phyloP scores from a whole-genome alignment of 2,888 invertebrate species.

The Epinotia brunnichana region DNA sequence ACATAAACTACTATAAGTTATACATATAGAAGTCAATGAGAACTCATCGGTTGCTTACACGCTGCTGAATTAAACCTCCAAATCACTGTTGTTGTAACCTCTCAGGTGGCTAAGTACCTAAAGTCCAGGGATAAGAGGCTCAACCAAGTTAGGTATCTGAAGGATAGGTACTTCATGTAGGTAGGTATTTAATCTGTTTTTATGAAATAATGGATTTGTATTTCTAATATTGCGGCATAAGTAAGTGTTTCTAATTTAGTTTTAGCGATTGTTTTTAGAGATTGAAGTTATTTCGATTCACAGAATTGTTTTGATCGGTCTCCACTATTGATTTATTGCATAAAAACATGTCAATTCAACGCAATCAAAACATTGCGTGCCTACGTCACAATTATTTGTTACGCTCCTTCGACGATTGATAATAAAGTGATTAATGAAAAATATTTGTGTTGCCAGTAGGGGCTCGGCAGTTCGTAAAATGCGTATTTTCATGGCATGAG shows the following conservation, averaged over 20 bases:
- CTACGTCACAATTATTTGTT: conserved; percentile 36
- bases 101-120: no score
- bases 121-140: no score
- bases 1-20: no score
- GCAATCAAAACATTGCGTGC: conserved; percentile 27
- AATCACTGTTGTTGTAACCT: no score
- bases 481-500: conserved; percentile 12
- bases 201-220: no score
- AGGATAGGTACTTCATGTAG: no score
- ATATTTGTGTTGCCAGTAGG: conserved; percentile 25
- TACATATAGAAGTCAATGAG: no score
- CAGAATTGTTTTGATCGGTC: conserved; percentile 26
- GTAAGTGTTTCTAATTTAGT: neutral
- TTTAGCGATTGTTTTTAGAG: no score
- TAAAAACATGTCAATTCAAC: conserved; percentile 46
- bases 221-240: neutral
- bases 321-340: conserved; percentile 46
- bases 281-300: neutral
- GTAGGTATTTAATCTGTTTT: no score
- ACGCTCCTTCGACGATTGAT: conserved; percentile 22
- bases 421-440: conserved; percentile 33
- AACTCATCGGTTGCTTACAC: no score
- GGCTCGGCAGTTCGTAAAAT: conserved; percentile 25
- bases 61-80: no score
- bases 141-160: no score